Evolutionary conservation across 2,888 invertebrate genomes (phyloP).

Genomic region (Thecophora atra): DNA sequence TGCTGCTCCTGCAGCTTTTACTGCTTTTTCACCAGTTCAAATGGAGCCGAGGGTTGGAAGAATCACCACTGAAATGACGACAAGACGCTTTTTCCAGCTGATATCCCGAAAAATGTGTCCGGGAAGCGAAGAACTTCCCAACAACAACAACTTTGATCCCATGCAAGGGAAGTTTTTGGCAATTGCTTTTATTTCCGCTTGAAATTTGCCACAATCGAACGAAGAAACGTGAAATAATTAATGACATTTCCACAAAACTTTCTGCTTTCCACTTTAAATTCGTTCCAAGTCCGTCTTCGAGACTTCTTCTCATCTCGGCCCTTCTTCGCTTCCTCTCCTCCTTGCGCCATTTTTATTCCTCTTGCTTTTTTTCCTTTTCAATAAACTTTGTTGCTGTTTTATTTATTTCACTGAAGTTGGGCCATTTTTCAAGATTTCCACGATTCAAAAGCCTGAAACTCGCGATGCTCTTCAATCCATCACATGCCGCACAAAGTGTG

Average conservation of each 20-base stretch:
- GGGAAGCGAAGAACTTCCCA: too few species aligned
- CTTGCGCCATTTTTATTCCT: neutral
- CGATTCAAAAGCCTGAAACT: slow-evolving; percentile 10
- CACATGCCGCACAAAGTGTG: slow-evolving; percentile 28
- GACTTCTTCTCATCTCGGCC: too few species aligned
- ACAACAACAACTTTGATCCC: too few species aligned
- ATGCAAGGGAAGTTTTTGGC: too few species aligned
- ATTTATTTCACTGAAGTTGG: slow-evolving; percentile 18
- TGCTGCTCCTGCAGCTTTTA: too few species aligned
- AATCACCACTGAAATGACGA: neutral
- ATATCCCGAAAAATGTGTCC: neutral
- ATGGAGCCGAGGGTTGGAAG: neutral
- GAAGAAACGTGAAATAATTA: slow-evolving; percentile 11
- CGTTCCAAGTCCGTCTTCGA: too few species aligned
- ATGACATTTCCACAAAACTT: slow-evolving; percentile 23
- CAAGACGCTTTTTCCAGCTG: neutral
- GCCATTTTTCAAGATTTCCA: slow-evolving; percentile 32
- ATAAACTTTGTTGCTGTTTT: neutral
- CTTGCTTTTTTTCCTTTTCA: neutral
- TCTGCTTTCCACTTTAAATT: neutral
- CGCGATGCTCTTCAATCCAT: slow-evolving; percentile 28
- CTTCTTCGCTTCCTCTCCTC: neutral
- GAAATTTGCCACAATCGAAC: neutral
- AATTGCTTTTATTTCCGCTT: neutral
- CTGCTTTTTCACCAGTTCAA: neutral